phyloP scores from a whole-genome alignment of 2,113 vertebrate species.

The Pelusios castaneus region DNA sequence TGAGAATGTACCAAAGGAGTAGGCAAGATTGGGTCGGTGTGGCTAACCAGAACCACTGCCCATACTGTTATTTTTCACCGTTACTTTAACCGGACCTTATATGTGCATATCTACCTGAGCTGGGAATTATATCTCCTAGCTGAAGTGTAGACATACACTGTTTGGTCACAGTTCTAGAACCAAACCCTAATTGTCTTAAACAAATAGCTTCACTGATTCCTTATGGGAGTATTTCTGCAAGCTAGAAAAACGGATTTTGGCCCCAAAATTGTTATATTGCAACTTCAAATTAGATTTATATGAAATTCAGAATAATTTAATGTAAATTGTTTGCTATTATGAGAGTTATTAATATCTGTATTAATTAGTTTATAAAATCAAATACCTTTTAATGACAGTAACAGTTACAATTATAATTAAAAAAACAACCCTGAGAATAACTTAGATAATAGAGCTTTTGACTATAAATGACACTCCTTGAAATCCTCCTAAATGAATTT shows the following conservation, averaged over 20 bases:
- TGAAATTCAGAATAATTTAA: neutral
- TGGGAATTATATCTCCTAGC: neutral
- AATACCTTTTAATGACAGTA: neutral
- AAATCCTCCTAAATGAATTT: neutral
- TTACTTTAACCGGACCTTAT: neutral
- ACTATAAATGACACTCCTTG: neutral
- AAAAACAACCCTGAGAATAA: neutral
- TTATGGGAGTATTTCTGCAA: neutral
- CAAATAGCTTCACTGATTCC: neutral
- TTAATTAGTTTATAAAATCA: too few species aligned
- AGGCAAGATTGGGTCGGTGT: neutral
- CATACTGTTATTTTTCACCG: neutral
- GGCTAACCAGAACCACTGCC: too few species aligned
- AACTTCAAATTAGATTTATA: neutral
- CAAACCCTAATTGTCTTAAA: neutral
- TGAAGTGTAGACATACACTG: neutral
- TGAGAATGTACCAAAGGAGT: neutral
- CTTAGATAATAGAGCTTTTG: neutral
- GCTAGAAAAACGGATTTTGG: neutral
- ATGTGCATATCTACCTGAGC: neutral
- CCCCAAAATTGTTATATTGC: neutral
- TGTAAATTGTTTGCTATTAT: neutral
- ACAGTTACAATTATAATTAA: neutral
- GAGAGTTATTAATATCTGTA: neutral
- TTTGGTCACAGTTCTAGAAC: neutral